Conservation (phyloP, 1,140 invertebrate species). For the Dendrolimus punctatus region DNA sequence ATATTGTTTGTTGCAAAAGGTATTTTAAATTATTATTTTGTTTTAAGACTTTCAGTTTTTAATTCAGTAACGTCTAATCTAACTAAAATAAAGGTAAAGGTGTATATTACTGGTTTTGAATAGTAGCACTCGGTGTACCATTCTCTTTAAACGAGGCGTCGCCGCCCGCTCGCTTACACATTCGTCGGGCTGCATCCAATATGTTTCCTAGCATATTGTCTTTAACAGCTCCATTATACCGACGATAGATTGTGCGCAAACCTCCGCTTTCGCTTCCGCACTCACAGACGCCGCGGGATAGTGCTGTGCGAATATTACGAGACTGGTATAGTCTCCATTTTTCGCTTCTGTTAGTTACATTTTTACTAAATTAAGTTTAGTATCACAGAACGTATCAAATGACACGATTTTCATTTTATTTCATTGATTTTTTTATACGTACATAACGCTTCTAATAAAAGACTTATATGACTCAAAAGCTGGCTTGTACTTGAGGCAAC, state of each 20-base stretch:
- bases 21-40: too few relatives aligned
- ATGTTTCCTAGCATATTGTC: conserved; percentile 67
- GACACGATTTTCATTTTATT: too few relatives aligned
- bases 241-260: conserved; percentile 52
- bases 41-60: too few relatives aligned
- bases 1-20: too few relatives aligned
- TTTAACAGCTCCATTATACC: conserved; percentile 68
- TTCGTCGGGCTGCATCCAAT: conserved; percentile 66
- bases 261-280: conserved; percentile 23
- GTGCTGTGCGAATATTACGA: conserved; percentile 7
- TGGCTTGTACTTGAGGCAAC: too few relatives aligned
- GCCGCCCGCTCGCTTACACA: conserved; percentile 64
- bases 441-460: too few relatives aligned
- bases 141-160: conserved; percentile 15
- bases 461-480: too few relatives aligned
- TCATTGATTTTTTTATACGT: too few relatives aligned
- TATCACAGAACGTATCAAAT: too few relatives aligned
- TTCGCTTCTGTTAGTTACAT: not conserved
- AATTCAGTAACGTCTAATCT: too few relatives aligned
- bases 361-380: not conserved
- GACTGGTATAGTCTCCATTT: not conserved
- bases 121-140: conserved; percentile 16
- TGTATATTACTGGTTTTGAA: not conserved
- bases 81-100: not conserved
- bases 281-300: not conserved